phyloP scores from a whole-genome alignment of 2,797 vertebrate genomes.

The Acipenser oxyrinchus region DNA sequence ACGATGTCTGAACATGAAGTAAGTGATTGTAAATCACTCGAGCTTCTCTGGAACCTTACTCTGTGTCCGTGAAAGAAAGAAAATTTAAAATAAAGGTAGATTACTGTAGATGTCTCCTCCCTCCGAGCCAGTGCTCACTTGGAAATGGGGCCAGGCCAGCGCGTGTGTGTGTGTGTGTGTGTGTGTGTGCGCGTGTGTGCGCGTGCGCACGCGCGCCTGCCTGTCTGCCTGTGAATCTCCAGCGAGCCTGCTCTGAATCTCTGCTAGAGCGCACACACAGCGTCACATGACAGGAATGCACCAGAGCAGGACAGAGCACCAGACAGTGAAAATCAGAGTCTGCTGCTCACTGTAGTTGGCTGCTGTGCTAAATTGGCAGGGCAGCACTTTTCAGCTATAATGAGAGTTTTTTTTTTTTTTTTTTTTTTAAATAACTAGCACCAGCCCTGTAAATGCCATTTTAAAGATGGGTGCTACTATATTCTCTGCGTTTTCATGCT shows the following conservation, averaged over 20 bases:
- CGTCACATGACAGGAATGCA: constrained; percentile 3
- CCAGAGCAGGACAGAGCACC: background rate
- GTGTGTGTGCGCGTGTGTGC: background rate
- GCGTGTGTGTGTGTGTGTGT: constrained; percentile 2
- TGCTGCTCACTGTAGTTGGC: background rate
- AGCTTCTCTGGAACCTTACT: constrained; percentile 11
- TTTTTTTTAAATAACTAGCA: no score
- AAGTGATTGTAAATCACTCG: constrained; percentile 16
- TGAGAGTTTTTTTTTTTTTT: no score
- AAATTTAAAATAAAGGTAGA: no score
- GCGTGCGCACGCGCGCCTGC: constrained; percentile 1
- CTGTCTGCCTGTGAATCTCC: background rate
- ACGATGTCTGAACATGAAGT: background rate
- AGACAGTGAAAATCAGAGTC: background rate
- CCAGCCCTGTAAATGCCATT: no score
- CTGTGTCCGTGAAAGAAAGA: no score
- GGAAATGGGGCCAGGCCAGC: background rate
- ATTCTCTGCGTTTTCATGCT: no score
- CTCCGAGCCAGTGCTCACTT: no score
- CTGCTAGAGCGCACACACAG: background rate
- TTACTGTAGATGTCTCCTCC: no score
- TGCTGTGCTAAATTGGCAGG: background rate
- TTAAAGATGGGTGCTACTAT: no score
- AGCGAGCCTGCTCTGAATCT: background rate
- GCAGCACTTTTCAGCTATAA: background rate